These are phyloP conservation scores for Scylla paramamosain DNA, from an alignment of 1,140 invertebrate species.

Conservation along the genomic window DNA sequence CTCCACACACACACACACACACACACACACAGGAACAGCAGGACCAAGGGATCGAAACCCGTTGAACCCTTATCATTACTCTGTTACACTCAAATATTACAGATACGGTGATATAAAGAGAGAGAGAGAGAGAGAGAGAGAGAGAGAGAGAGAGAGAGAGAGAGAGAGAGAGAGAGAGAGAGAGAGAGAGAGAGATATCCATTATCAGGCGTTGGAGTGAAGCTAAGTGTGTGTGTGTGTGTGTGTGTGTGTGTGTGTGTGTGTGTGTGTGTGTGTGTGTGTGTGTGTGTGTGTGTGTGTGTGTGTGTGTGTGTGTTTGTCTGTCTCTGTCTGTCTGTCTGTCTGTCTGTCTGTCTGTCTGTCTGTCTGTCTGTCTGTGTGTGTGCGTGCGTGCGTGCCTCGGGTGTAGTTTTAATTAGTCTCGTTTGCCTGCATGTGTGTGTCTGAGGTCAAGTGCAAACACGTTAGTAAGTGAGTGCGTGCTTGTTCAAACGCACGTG, in stretches of 20 bases:
- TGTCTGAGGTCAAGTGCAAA: slow-evolving; percentile 9
- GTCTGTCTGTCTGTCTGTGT: neutral
- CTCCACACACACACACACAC: slow-evolving; percentile 1
- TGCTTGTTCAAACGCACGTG: neutral
- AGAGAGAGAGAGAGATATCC: neutral
- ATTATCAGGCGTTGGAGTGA: neutral
- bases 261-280: slow-evolving; percentile 51
- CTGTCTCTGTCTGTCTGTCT: neutral
- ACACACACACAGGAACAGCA: neutral
- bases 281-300: slow-evolving; percentile 47
- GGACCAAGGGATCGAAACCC: neutral
- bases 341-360: neutral
- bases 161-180: neutral
- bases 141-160: slow-evolving; percentile 20
- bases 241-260: slow-evolving; percentile 56
- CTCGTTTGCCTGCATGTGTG: neutral
- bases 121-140: slow-evolving; percentile 11
- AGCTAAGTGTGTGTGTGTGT: slow-evolving; percentile 19
- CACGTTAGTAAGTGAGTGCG: neutral
- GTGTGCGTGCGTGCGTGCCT: neutral
- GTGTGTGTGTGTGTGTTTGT: neutral
- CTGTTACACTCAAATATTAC: neutral
- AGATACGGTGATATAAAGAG: neutral
- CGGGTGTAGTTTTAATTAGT: neutral
- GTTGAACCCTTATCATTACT: neutral